Base-by-base conservation (phyloP, 2,113 vertebrate species). In the Phocoena sinus region DNA sequence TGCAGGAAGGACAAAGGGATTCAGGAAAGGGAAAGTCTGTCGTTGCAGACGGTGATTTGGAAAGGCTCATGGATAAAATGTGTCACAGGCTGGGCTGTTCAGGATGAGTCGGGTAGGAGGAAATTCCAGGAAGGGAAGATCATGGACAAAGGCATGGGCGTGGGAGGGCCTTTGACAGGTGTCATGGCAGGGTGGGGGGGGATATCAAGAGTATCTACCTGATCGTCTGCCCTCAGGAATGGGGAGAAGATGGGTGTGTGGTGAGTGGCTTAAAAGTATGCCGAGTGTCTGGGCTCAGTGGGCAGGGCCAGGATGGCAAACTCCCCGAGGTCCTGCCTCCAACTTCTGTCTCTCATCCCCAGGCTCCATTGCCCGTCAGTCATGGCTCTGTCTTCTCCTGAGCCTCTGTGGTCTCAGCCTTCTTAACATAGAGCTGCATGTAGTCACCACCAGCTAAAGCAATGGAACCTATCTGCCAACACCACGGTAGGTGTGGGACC, bases 1-100 rank as follows among this genome's bases (percentile, higher is more conserved):
- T 81, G 71, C 86, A 76, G 53, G 67, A 70, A 10, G 38, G 67
- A 56, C 41, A 62, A n/a, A 81, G 60, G 74, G 53, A 68, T 93
- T 86, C 67, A 38, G 65, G n/a, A 76, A 74, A n/a, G 28, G 26
- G 74, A 15, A 50, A 58, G 33, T 53, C 26, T 26, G 13, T 21
- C 28, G 70, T 60, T 89, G 41, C 13, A 26, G 38, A 77, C 0
- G 15, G 56, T 58, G 62, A 67, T 41, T 85, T 76, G 81, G 5
- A 65, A 91, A 86, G 26, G 26, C 50, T 21, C 26, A 1, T 0
- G 5, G 68, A 83, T 62, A 11, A 63, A 56, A 38, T 18, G 17
- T 44, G 44, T 41, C 41, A 15, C 33, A 36, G 10, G 13, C 1
- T 18, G 53, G 17, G 4, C 31, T 65, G 50, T 41, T 60, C 21